A percentile compares a stretch with the other conserved stretches of the same genome.
Conservation (phyloP, 53 echinoderm and acorn worm species). For the Apostichopus leukothele region DNA sequence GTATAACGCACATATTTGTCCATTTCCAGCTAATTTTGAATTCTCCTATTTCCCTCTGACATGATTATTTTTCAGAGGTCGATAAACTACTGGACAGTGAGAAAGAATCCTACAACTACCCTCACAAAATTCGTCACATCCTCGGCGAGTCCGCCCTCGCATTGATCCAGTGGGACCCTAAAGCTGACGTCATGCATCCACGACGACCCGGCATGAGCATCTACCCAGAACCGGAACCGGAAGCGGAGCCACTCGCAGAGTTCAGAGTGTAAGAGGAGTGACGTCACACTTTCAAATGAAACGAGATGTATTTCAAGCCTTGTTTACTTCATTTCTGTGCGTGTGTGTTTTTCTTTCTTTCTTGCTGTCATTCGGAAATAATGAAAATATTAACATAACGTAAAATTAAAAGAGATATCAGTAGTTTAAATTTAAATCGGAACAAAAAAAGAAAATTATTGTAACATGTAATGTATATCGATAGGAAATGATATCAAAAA, state of each 20-base stretch:
- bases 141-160: not conserved
- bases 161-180: not conserved
- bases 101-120: not conserved
- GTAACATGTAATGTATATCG: too few species aligned
- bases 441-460: too few species aligned
- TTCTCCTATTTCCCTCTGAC: too few species aligned
- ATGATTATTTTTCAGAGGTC: too few species aligned
- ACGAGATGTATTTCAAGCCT: not conserved
- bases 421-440: too few species aligned
- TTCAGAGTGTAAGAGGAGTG: not conserved
- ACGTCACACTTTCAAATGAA: not conserved
- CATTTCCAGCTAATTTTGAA: too few species aligned
- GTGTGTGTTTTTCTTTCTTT: not conserved
- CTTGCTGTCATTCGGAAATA: not conserved
- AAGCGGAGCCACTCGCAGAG: not conserved
- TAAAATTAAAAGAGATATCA: too few species aligned
- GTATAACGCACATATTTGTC: too few species aligned
- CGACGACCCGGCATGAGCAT: not conserved
- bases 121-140: not conserved
- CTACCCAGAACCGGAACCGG: conserved; percentile 15
- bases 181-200: not conserved
- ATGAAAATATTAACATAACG: too few species aligned
- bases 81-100: too few species aligned
- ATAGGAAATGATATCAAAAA: too few species aligned
- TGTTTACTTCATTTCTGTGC: not conserved